Evolutionary conservation across 2,113 vertebrate genomes (phyloP), one percentile per base, ranked within the genome.

Genomic region (Dasyprocta punctata): DNA sequence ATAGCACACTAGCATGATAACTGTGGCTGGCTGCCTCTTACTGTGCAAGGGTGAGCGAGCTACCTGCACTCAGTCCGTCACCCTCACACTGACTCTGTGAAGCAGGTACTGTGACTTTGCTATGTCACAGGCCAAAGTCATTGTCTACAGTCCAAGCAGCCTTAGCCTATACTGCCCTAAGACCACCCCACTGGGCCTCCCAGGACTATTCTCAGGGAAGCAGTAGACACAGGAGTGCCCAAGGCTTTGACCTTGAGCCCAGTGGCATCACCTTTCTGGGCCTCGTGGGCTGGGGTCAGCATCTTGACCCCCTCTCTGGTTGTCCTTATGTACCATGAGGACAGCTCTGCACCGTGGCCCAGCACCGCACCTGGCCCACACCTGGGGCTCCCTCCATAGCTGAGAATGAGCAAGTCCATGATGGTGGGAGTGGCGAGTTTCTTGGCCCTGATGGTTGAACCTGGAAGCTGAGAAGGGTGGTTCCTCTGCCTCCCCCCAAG

Each of bases 11-110:
- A 17, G 67, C 38, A 54, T n/a, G 52, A 7, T 10, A 10, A 26
- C 14, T 54, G 49, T 1, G 17, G 4, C 0, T 1, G 28, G 33
- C 19, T 30, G 17, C 8, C n/a, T 49, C 10, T 17, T n/a, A 13
- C 47, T 9, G 17, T 61, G 19, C 7, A n/a, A 63, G 54, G 56
- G 38, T 33, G 22, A 24, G 75, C 5, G 20, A 22, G n/a, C 19
- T n/a, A 3, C 60, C n/a, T 13, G 44, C 13, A 12, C 8, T 61
- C 14, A 3, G 11, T 28, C 54, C 2, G 5, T 54, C 22, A 41
- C 30, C 78, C 49, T 54, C 56, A 36, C 24, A 24, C 58, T 2
- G 10, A 60, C 41, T 60, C 69, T 2, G 3, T 2, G 49, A 49
- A 52, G 41, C 11, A 17, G 49, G 30, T 12, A 28, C 80, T 56